Percentiles rank a stretch among this genome's conserved stretches.
Conservation (phyloP, 2,888 invertebrate species). For the Eudasyphora cyanicolor region DNA sequence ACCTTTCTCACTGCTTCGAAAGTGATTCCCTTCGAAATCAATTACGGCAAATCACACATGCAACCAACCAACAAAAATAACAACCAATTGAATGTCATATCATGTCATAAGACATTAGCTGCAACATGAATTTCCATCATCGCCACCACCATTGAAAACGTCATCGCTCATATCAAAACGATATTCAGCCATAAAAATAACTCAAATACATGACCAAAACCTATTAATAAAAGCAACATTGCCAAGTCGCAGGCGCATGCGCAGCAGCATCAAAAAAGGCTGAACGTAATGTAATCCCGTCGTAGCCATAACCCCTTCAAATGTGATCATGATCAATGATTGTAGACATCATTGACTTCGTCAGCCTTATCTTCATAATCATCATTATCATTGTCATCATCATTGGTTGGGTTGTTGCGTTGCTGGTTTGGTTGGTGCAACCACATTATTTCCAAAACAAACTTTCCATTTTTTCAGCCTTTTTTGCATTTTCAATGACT, state of each 20-base stretch:
- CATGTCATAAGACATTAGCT: slow-evolving; percentile 17
- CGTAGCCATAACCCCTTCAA: neutral
- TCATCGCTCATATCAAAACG: neutral
- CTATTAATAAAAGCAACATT: slow-evolving; percentile 2
- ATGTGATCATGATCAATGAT: neutral
- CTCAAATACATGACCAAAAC: slow-evolving; percentile 12
- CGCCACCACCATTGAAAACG: neutral
- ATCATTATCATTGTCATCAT: neutral
- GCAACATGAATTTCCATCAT: neutral
- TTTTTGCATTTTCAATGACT: slow-evolving; percentile 7
- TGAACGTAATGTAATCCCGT: neutral
- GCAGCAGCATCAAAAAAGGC: neutral
- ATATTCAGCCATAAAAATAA: neutral
- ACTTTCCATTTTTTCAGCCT: slow-evolving; percentile 13
- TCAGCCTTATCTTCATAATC: neutral
- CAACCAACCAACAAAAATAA: neutral
- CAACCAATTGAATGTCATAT: neutral
- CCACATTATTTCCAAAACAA: neutral
- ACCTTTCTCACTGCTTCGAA: neutral
- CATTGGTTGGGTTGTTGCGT: neutral
- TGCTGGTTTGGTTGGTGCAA: neutral
- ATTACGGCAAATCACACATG: neutral
- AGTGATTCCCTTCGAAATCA: neutral
- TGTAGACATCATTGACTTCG: neutral
- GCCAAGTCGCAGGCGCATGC: too few species aligned